Base-by-base conservation (phyloP, 2,888 invertebrate genomes). In the Leptothorax acervorum region DNA sequence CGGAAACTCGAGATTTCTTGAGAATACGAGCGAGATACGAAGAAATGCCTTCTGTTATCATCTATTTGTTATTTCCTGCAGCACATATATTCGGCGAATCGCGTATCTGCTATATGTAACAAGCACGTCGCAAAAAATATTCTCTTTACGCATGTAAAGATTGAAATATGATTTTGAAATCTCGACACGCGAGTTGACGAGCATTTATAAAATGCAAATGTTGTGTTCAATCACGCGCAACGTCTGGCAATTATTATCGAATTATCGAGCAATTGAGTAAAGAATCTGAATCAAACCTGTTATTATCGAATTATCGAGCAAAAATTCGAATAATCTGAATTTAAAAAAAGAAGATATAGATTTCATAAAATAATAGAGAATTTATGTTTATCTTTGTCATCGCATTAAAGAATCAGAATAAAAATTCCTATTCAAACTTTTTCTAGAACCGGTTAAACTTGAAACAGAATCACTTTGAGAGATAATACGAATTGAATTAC, bases 161-260 rank as follows among this genome's bases (percentile, higher is more conserved):
- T 63, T 60, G 6, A 1, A 73, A 28, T 28, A 55, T 42, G 23
- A 60, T 31, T 60, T 60, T 31, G 0, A 65, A 51, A 18, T 75
- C 23, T 66, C 3, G 9, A 23, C n/a, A 31, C 3, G 11, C 4
- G 11, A 51, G 1, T 12, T n/a, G 23, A 39, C 4, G 8, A 57
- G 8, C 12, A 45, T 74, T 51, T 42, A 28, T 66, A 28, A 76
- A 9, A 66, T 76, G 8, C 28, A 66, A 53, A 76, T 53, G 39
- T 1, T 12, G 3, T 12, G 2, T 35, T 5, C 48, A 51, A 23
- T 9, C 3, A 39, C 4, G 23, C 15, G 11, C 9, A 15, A 48
- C 12, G 5, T 35, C 3, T 18, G 23, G 1, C 0, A 53, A 57
- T 39, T 39, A 8, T 39, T 35, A 31, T 28, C 11, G 3, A 35